Base-by-base conservation (phyloP, 2,888 invertebrate species). In the Laspeyria flexula region DNA sequence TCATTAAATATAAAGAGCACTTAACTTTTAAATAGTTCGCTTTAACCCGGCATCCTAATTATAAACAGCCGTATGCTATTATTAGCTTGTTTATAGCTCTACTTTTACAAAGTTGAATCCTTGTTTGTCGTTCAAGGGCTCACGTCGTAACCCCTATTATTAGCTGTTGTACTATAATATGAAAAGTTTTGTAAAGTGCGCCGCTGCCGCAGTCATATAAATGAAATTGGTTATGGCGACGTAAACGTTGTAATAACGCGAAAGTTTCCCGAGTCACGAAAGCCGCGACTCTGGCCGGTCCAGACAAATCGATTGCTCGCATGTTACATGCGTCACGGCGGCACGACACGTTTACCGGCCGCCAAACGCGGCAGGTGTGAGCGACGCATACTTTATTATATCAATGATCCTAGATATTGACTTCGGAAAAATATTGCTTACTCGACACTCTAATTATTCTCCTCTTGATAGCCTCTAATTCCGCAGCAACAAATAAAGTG, bases 261-360 rank as follows among this genome's bases (percentile, higher is more conserved):
- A 80, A 86, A 84, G 74, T 83, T 83, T 74, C 60, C 72, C 61
- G 60, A 79, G 85, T 86, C 88, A 87, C 86, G 88, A 77, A 83
- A 79, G 65, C 77, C 71, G 52, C 64, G 56, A 52, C 63, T 60
- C 40, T 65, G 67, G 57, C 57, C 76, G 61, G 84, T 83, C 87
- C 88, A 88, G 88, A 89, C 88, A 75, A 86, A 89, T 88, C 89
- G 89, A 89, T 89, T 83, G 71, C 75, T 75, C 71, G 83, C 73
- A 78, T 79, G 82, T 75, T 69, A 76, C 79, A 81, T 70, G 76
- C 77, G 76, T 79, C 73, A 73, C 62, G 67, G 33, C 62, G 67
- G 33, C 44, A 50, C 57, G 63, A 29, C 23, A 21, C 27, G n/a
- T 18, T 25, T 39, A 70, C 38, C 25, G 18, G 35, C 13, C 62